Percentiles rank a stretch among this genome's conserved stretches.
phyloP scores from a whole-genome alignment of 2,113 vertebrate genomes.

The Malaclemys terrapin region DNA sequence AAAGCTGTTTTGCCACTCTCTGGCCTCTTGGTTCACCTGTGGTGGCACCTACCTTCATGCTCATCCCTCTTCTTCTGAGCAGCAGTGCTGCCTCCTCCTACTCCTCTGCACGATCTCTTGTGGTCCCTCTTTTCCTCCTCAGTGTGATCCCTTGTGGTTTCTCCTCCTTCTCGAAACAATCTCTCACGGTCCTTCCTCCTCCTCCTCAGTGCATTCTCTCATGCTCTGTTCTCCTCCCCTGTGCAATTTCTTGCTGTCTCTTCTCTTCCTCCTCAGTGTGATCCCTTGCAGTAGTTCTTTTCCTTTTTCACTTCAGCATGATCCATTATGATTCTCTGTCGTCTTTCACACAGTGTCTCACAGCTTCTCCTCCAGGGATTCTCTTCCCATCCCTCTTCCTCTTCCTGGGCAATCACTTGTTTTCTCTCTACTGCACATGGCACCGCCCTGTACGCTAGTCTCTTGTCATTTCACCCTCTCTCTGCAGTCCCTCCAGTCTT shows the following conservation, averaged over 20 bases:
- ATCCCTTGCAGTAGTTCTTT: neutral
- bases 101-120: neutral
- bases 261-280: neutral
- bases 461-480: neutral
- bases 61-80: neutral
- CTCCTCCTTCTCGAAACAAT: neutral
- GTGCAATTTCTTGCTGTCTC: neutral
- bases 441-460: neutral
- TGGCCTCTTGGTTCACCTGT: neutral
- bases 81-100: neutral
- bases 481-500: neutral
- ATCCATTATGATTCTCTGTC: neutral
- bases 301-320: neutral
- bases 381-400: neutral
- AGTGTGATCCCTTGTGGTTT: neutral
- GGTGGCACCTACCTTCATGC: neutral
- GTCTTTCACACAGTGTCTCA: neutral
- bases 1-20: neutral
- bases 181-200: neutral
- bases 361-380: neutral
- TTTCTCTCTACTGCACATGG: neutral
- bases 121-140: neutral
- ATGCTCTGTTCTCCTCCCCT: neutral
- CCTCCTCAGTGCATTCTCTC: neutral
- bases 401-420: neutral